Conservation (phyloP, 2,888 invertebrate genomes). For the Seira ritae region DNA sequence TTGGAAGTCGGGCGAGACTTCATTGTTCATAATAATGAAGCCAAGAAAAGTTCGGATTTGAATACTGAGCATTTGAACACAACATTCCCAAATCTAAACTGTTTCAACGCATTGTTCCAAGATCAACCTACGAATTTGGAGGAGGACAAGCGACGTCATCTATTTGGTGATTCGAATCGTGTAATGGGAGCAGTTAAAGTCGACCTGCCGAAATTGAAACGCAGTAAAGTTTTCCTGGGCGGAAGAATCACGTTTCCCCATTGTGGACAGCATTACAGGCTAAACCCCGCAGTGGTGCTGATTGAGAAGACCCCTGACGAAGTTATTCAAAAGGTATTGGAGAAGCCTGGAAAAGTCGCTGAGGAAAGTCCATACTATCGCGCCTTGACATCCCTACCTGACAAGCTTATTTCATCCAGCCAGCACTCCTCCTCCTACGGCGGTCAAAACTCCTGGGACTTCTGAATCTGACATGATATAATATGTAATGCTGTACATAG, state of each 20-base stretch:
- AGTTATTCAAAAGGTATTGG: neutral
- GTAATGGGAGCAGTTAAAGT: slow-evolving; percentile 27
- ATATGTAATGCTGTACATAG: too few relatives aligned
- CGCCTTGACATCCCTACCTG: slow-evolving; percentile 24
- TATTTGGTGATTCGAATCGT: too few relatives aligned
- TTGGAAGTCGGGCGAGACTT: too few relatives aligned
- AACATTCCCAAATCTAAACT: neutral
- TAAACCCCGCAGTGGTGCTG: slow-evolving; percentile 22
- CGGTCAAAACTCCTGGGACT: too few relatives aligned
- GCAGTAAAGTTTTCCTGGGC: neutral
- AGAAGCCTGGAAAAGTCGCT: slow-evolving; percentile 13
- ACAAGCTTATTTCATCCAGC: too few relatives aligned
- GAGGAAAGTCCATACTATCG: slow-evolving; percentile 23
- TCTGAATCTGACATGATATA: too few relatives aligned
- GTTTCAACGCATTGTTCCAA: too few relatives aligned
- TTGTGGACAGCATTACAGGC: slow-evolving; percentile 41
- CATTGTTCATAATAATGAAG: neutral
- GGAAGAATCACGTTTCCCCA: slow-evolving; percentile 20
- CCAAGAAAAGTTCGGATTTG: neutral
- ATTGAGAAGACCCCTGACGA: slow-evolving; percentile 25
- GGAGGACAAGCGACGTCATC: too few relatives aligned
- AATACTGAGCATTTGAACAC: neutral
- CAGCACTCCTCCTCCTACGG: too few relatives aligned
- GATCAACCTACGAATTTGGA: too few relatives aligned
- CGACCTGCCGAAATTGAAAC: neutral